Conservation (phyloP, 2,113 vertebrate species). For the Lucifuga dentata region DNA sequence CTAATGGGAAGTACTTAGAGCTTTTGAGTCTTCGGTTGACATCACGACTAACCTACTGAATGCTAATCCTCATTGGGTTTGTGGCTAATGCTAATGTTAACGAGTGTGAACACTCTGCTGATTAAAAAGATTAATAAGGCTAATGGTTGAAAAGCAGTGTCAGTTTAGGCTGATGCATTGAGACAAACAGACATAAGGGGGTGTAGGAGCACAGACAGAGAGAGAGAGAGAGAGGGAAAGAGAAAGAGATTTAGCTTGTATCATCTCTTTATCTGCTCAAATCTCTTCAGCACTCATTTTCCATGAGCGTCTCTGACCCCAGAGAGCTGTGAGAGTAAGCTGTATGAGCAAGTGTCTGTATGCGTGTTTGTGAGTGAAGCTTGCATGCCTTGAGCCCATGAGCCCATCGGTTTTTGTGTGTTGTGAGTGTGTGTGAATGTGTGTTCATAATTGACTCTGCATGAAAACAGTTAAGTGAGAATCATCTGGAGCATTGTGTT, state of each 20-base stretch:
- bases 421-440: conserved; percentile 23
- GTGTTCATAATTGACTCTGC: conserved; percentile 36
- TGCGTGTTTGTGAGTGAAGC: conserved; percentile 38
- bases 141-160: conserved; percentile 69
- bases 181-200: conserved; percentile 50
- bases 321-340: conserved; percentile 53
- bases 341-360: conserved; percentile 36
- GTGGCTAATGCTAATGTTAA: conserved; percentile 57
- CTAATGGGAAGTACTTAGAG: conserved; percentile 54
- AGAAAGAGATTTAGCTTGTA: conserved; percentile 14
- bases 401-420: conserved; percentile 34
- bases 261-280: conserved; percentile 65
- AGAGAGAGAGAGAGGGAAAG: conserved; percentile 4
- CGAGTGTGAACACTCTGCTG: conserved; percentile 63
- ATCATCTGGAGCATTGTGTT: conserved; percentile 57
- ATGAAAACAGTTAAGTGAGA: conserved; percentile 60
- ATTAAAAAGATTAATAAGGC: conserved; percentile 78
- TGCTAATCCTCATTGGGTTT: conserved; percentile 63
- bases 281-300: conserved; percentile 65
- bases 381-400: conserved; percentile 15
- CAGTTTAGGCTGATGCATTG: conserved; percentile 48
- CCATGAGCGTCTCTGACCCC: conserved; percentile 67
- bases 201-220: conserved; percentile 26
- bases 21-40: conserved; percentile 33
- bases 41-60: conserved; percentile 61